phyloP scores from a whole-genome alignment of 1,140 invertebrate species.

The Pomacea maculata region DNA sequence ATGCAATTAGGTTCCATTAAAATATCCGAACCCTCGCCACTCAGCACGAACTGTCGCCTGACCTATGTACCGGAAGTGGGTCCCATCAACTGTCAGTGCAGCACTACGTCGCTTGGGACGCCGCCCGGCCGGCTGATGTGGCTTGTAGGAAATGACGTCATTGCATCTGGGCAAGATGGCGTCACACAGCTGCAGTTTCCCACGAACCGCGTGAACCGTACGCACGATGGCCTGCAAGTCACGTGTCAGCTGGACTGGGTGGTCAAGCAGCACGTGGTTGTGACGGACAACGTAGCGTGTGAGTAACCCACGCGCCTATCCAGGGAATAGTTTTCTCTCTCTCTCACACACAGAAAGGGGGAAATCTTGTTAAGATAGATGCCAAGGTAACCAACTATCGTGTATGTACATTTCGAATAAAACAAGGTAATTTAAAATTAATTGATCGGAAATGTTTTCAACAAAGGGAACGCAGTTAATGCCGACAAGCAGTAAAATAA shows the following conservation, averaged over 20 bases:
- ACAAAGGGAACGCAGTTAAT: too few relatives aligned
- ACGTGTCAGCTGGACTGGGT: not conserved
- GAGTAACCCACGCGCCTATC: not conserved
- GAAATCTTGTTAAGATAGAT: not conserved
- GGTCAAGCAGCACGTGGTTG: not conserved
- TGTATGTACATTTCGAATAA: not conserved
- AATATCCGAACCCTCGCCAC: too few relatives aligned
- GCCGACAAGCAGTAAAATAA: too few relatives aligned
- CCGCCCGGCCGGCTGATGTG: not conserved
- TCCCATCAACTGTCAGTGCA: not conserved
- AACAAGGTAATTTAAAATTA: too few relatives aligned
- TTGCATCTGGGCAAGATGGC: not conserved
- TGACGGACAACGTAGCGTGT: not conserved
- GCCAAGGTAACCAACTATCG: not conserved
- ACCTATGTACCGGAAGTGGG: too few relatives aligned
- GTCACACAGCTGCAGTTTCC: slow-evolving; percentile 1
- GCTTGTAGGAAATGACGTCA: not conserved
- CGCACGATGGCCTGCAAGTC: not conserved
- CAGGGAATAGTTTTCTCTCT: not conserved
- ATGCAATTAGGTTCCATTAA: too few relatives aligned
- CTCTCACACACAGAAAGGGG: not conserved
- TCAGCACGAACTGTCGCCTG: too few relatives aligned
- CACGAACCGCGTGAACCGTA: not conserved
- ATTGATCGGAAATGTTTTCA: too few relatives aligned
- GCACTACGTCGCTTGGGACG: not conserved